A percentile compares a stretch with the other conserved stretches of the same genome.
These are phyloP conservation scores for Oreochromis mossambicus DNA, from an alignment of 2,797 vertebrate species.

Conservation along the genomic window DNA sequence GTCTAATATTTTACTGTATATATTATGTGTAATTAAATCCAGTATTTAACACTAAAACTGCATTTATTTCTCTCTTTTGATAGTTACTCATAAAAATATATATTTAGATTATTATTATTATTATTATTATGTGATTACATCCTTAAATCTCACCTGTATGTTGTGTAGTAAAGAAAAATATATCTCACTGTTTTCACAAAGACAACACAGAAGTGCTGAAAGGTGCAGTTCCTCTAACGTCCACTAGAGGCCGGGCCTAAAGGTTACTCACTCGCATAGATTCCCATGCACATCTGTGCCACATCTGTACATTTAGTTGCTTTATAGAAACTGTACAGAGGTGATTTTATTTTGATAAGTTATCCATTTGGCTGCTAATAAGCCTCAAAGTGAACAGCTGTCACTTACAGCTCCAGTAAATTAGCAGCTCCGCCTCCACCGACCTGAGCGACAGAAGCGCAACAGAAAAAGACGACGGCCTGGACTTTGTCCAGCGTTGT, in stretches of 20 bases:
- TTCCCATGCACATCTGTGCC: not conserved
- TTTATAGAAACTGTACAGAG: accelerated
- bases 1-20: not conserved
- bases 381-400: not conserved
- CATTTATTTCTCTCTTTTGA: not conserved
- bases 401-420: accelerated
- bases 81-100: accelerated
- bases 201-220: accelerated
- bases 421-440: not conserved
- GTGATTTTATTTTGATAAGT: not conserved
- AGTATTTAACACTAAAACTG: not conserved
- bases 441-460: not conserved
- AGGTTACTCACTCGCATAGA: accelerated
- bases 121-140: not conserved
- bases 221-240: not conserved
- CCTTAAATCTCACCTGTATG: accelerated
- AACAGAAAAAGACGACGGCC: accelerated
- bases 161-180: not conserved
- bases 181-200: not conserved
- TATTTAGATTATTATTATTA: not conserved
- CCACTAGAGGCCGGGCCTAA: not conserved
- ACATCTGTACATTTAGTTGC: not conserved
- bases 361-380: too few relatives aligned
- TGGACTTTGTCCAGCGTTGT: not conserved
- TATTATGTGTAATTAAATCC: not conserved